Percentiles rank a stretch among this genome's conserved stretches.
These are phyloP conservation scores for Hippocampus abdominalis DNA, from an alignment of 2,113 vertebrate species.

Conservation along the genomic window DNA sequence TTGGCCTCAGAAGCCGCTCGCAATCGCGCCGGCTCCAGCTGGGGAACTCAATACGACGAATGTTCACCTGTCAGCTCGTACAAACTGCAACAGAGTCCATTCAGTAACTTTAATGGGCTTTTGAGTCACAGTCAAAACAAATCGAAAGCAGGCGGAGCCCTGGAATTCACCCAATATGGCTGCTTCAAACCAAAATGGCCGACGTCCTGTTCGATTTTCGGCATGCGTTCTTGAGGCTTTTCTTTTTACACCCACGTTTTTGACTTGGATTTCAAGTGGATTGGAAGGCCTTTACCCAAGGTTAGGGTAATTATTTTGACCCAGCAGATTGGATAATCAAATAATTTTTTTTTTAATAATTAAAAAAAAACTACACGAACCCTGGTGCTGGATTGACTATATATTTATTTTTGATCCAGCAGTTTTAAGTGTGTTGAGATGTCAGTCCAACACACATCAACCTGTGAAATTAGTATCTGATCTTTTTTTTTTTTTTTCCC, in stretches of 20 bases:
- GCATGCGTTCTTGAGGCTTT: not conserved
- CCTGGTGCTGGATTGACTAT: too few relatives aligned
- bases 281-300: too few relatives aligned
- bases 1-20: not conserved
- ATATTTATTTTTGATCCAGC: too few relatives aligned
- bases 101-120: slow-evolving; percentile 2
- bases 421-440: not conserved
- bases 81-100: not conserved
- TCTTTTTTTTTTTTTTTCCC: too few relatives aligned
- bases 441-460: not conserved
- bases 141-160: not conserved
- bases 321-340: too few relatives aligned
- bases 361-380: too few relatives aligned
- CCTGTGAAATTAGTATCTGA: not conserved
- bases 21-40: not conserved
- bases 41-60: not conserved
- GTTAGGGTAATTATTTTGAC: too few relatives aligned
- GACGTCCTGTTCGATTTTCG: not conserved
- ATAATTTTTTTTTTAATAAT: too few relatives aligned
- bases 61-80: not conserved
- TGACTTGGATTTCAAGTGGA: too few relatives aligned
- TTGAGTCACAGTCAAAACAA: not conserved
- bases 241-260: too few relatives aligned
- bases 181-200: not conserved
- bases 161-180: not conserved